Evolutionary conservation across 1,140 invertebrate species (phyloP), one percentile per base, ranked within the genome.

Genomic region (Pentalonia nigronervosa): DNA sequence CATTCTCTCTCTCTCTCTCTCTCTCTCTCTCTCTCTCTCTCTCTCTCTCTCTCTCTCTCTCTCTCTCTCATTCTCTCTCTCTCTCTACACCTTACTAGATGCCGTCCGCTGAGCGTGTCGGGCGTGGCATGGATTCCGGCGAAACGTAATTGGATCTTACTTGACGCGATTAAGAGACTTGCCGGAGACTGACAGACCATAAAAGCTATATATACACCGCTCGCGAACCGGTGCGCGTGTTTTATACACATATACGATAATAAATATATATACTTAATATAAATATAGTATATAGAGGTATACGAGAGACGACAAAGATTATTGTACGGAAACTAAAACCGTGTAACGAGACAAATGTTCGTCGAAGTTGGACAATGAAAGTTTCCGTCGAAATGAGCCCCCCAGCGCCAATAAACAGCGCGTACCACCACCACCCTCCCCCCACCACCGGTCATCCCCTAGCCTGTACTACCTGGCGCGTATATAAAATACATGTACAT

Each of bases 351-450:
- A 81, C 90, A 91, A 91, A 91, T 91, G 90, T 81, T 81, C 60
- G 90, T 50, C 23, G 90, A 91, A 91, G 90, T 91, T 81, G 90
- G 90, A 91, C 90, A 91, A 81, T 91, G 60, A 91, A 91, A 91
- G 90, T 91, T 91, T 91, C 67, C 60, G n/a, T 47, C 41, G 90
- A 67, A 60, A 67, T 45, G 53, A 90, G 50, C 53, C 50, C 56
- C 89, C 41, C 36, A 90, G 87, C 87, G 48, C 48, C 87, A 53
- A 89, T 89, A 90, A 90, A 90, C 56, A 67, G 36, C 11, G 89
- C 9, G 20, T 41, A 20, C 50, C 50, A 25, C 36, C 76, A 34
- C 76, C 50, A 21, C 1, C 50, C 17, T 14, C 17, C 8, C 56
- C 23, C 1, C 56, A 60, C 56, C 30, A 7, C n/a, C n/a, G 30